Evolutionary conservation across 1,140 invertebrate genomes (phyloP), one percentile per base, ranked within the genome.

Genomic region (Macrobrachium rosenbergii): DNA sequence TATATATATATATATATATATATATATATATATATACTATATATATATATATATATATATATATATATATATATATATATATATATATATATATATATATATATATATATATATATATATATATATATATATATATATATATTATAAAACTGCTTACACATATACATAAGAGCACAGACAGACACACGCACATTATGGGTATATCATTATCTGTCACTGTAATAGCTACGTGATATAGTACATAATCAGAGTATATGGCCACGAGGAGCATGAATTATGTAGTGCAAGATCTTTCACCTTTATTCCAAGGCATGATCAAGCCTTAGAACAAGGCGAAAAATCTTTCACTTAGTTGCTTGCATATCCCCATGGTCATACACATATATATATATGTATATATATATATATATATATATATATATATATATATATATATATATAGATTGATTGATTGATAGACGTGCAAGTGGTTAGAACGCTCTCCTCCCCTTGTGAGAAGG

Each of bases 91-190:
- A 37, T 14, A 17, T 81, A 52, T 60, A 10, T 16, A 10, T 60
- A 45, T 14, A 10, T 67, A 59, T 28, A 8, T 69, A 14, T 69
- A 52, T 69, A 59, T 81, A 21, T 16, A 11, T 69, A 59, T 72
- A 23, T 79, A 12, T 79, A 52, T 28, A 14, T 79, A n/a, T 62
- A 79, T 21, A 79, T 43, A 79, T 43, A 79, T 43, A 79, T 43
- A 79, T n/a, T n/a, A n/a, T n/a, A n/a, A n/a, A n/a, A n/a, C n/a
- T 43, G 45, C 16, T 12, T 12, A 79, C 77, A 79, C 2, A 79
- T 43, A 79, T 43, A 3, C 77, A 79, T 43, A 79, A 12, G 12
- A 0, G 45, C 77, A 79, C 63, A 79, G n/a, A 62, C 58, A 79
- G n/a, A 79, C 63, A 60, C 63, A 8, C 77, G 45, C 77, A 79